These are phyloP conservation scores for Calvadosia cruxmelitensis DNA, from an alignment of 30 jellyfish, hydroid and myxozoan species.

Conservation along the genomic window DNA sequence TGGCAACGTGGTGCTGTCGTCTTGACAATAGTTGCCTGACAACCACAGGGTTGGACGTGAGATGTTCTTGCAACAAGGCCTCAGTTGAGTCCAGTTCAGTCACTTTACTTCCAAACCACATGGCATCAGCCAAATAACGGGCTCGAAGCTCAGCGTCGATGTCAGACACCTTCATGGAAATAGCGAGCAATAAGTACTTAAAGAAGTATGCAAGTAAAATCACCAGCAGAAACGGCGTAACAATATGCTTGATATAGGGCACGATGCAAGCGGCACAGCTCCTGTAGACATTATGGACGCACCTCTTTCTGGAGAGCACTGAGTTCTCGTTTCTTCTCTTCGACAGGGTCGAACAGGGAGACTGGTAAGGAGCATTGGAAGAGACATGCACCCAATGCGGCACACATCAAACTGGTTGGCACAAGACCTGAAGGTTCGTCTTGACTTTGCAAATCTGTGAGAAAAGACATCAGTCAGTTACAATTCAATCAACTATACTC, in stretches of 20 bases:
- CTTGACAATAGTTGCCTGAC: constrained; percentile 24
- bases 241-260: too few relatives aligned
- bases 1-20: constrained; percentile 8
- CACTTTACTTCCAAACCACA: background rate
- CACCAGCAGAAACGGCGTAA: too few relatives aligned
- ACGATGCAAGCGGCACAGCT: too few relatives aligned
- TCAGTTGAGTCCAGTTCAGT: background rate
- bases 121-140: background rate
- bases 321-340: constrained; percentile 34
- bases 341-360: constrained; percentile 60
- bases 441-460: background rate
- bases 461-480: background rate
- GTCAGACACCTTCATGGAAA: too few relatives aligned
- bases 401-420: too few relatives aligned
- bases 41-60: constrained; percentile 57
- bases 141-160: background rate
- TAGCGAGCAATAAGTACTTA: too few relatives aligned
- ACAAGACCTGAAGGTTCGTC: too few relatives aligned
- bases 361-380: constrained; percentile 14
- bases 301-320: constrained; percentile 54
- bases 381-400: background rate
- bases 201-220: too few relatives aligned
- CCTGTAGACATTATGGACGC: too few relatives aligned
- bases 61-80: constrained; percentile 13
- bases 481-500: background rate